Evolutionary conservation across 1,140 invertebrate species (phyloP), one percentile per base, ranked within the genome.

Genomic region (Bombus turneri): DNA sequence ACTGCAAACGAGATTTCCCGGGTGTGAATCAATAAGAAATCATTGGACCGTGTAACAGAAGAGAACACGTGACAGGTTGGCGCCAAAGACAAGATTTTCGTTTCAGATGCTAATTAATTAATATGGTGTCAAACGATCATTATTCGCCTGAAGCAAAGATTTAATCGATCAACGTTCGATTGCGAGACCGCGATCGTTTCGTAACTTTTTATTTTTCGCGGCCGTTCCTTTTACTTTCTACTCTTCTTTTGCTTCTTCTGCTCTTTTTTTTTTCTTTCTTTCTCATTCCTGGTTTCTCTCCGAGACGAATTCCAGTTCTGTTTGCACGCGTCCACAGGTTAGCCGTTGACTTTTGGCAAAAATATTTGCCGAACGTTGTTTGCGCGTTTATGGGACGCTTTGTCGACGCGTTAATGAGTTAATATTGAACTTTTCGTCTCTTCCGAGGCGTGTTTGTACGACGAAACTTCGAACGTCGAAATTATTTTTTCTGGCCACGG

Each of bases 1-100:
- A 62, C 64, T 34, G 15, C 76, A 72, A 85, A 85, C 84, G 79
- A 81, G 84, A 81, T 85, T 78, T 69, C 71, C 41, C 72, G 59
- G 64, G 78, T 72, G 79, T 68, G 84, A 81, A 85, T 81, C 84
- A 75, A 85, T 85, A 81, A 85, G 84, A 85, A 85, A 85, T 81
- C 84, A 85, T 85, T 71, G 84, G 37, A 85, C 71, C 84, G 79
- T 85, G 79, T 75, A 59, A 81, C 78, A 68, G 41, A 62, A 79
- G 22, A 31, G 43, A 68, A 75, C 71, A 43, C 59, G 57, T 74
- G 79, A 81, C 71, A 75, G 5, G 34, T 59, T n/a, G 78, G 71
- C 79, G 84, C 78, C 79, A 34, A 74, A 85, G 69, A 66, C 53
- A 59, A 43, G 57, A 75, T 85, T 85, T 85, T 81, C 71, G 31